phyloP scores from a whole-genome alignment of 2,797 vertebrate genomes.

The Cirrhinus mrigala region DNA sequence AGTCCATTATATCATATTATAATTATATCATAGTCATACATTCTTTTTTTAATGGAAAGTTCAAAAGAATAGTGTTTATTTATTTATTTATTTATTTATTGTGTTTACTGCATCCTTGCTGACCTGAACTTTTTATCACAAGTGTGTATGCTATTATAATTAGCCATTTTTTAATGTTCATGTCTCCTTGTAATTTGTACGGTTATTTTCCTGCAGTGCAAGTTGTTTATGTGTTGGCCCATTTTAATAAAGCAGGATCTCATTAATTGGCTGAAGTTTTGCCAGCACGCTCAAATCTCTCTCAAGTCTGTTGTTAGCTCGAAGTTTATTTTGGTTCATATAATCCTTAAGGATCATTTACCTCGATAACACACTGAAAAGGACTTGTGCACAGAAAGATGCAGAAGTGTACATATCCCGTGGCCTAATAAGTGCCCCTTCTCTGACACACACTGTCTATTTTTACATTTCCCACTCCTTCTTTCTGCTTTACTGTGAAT shows the following conservation, averaged over 20 bases:
- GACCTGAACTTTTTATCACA: not conserved
- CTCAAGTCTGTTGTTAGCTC: constrained; percentile 17
- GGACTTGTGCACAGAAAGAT: not conserved
- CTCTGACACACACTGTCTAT: not conserved
- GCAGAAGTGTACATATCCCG: constrained; percentile 8
- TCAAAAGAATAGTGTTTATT: not conserved
- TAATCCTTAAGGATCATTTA: constrained; percentile 34
- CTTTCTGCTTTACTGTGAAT: constrained; percentile 3
- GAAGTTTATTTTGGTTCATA: constrained; percentile 13
- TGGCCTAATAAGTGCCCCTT: constrained; percentile 1
- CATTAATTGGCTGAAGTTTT: constrained; percentile 27
- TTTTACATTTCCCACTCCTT: not conserved
- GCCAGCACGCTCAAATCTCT: not conserved
- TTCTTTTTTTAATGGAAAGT: not conserved
- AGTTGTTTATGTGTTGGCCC: not conserved
- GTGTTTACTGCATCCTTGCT: not conserved
- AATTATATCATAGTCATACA: not conserved
- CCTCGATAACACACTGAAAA: not conserved
- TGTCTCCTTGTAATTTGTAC: not conserved
- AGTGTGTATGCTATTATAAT: not conserved
- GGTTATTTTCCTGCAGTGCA: not conserved
- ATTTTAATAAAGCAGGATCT: not conserved
- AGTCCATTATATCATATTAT: too few relatives aligned
- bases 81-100: too few relatives aligned
- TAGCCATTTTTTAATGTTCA: not conserved